A percentile compares a stretch with the other conserved stretches of the same genome.
Evolutionary conservation across 2,888 invertebrate species (phyloP).

Genomic region (Tanypteryx hageni): DNA sequence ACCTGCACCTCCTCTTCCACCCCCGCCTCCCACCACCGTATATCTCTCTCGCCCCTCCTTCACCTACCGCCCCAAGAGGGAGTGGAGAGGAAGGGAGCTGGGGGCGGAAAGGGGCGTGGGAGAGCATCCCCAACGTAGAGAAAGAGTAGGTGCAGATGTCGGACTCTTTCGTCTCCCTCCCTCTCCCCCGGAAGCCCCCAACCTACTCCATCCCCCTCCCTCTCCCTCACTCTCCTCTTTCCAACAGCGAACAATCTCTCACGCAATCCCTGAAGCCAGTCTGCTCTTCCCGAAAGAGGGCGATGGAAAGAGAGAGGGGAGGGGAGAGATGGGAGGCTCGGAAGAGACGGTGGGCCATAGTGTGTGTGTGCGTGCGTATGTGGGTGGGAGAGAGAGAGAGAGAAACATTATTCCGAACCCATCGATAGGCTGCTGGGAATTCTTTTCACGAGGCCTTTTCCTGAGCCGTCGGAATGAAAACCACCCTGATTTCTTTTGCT

Average conservation of each 20-base stretch:
- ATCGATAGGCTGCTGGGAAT: slow-evolving; percentile 56
- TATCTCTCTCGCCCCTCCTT: too few species aligned
- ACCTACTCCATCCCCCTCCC: not conserved
- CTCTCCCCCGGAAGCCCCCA: slow-evolving; percentile 67
- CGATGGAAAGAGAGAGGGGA: not conserved
- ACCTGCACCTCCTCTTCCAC: slow-evolving; percentile 49
- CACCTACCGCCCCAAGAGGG: not conserved
- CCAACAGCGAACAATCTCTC: slow-evolving; percentile 40
- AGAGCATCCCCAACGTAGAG: slow-evolving; percentile 63
- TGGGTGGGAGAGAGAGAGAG: too few species aligned
- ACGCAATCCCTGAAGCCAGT: slow-evolving; percentile 34
- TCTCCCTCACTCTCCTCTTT: too few species aligned
- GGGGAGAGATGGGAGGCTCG: not conserved
- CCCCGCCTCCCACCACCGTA: slow-evolving; percentile 39
- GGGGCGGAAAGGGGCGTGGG: slow-evolving; percentile 66
- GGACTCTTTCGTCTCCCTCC: slow-evolving; percentile 69
- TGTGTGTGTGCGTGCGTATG: not conserved
- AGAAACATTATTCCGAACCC: slow-evolving; percentile 37
- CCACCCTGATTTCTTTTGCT: not conserved
- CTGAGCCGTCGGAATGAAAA: slow-evolving; percentile 1
- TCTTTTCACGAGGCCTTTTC: slow-evolving; percentile 10
- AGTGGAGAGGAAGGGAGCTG: slow-evolving; percentile 64
- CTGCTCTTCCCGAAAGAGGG: not conserved
- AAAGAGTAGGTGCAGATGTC: slow-evolving; percentile 69
- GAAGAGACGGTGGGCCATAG: slow-evolving; percentile 21